Evolutionary conservation across 1,140 invertebrate genomes (phyloP).

Genomic region (Pseudobourletiella spinata): DNA sequence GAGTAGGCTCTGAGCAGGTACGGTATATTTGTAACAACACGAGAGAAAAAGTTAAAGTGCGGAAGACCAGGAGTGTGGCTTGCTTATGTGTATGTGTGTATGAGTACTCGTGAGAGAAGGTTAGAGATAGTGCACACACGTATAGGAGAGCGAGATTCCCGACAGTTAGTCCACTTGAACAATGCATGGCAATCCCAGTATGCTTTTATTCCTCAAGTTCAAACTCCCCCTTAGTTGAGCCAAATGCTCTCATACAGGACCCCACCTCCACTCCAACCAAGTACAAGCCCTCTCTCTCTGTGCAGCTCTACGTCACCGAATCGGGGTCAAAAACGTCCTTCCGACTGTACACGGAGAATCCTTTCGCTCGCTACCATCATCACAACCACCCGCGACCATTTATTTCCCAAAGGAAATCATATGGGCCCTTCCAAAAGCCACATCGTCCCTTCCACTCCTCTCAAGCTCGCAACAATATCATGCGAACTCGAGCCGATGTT

Average conservation of each 20-base stretch:
- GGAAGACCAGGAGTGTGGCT: conserved; percentile 12
- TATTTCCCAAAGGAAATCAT: neutral
- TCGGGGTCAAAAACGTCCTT: conserved; percentile 5
- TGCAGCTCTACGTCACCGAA: neutral
- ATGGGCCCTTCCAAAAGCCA: no score
- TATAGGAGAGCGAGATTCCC: conserved; percentile 6
- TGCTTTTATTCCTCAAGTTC: conserved; percentile 12
- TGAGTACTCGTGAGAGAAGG: neutral
- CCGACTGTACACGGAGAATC: neutral
- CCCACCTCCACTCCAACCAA: neutral
- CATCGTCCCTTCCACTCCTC: no score
- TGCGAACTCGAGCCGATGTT: no score
- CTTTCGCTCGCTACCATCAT: no score
- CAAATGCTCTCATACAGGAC: conserved; percentile 11
- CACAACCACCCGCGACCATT: no score
- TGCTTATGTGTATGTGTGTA: neutral
- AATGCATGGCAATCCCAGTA: neutral
- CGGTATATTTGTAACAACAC: neutral
- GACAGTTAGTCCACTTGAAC: conserved; percentile 13
- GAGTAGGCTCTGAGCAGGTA: neutral
- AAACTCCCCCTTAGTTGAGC: conserved; percentile 18
- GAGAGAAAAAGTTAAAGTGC: neutral
- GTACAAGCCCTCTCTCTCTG: neutral
- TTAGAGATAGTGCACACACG: no score
- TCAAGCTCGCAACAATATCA: no score